A percentile compares a stretch with the other conserved stretches of the same genome.
Evolutionary conservation across 2,888 invertebrate species (phyloP).

Genomic region (Leptinotarsa juncta): DNA sequence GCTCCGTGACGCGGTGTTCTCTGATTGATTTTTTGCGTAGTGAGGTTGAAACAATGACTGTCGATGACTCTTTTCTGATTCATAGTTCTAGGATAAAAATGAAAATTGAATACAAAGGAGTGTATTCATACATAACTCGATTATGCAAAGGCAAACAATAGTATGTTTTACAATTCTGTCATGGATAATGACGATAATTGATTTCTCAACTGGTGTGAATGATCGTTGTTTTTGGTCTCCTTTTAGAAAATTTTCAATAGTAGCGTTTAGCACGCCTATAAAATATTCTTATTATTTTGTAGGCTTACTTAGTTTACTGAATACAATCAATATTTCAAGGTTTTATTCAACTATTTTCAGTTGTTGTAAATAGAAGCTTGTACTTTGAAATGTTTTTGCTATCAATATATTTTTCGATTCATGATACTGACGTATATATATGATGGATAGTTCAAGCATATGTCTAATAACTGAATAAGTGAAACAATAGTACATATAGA

Average conservation of each 20-base stretch:
- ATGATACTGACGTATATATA: too few relatives aligned
- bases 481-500: too few relatives aligned
- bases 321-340: too few relatives aligned
- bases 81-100: constrained; percentile 13
- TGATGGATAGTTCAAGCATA: too few relatives aligned
- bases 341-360: too few relatives aligned
- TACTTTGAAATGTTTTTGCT: too few relatives aligned
- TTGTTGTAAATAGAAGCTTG: too few relatives aligned
- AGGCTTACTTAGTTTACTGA: too few relatives aligned
- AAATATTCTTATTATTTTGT: too few relatives aligned
- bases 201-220: neutral
- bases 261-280: too few relatives aligned
- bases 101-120: constrained; percentile 10
- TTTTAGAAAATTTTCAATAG: neutral
- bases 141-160: constrained; percentile 15
- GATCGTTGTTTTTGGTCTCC: neutral
- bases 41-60: constrained; percentile 6
- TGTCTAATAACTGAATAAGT: too few relatives aligned
- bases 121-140: constrained; percentile 9
- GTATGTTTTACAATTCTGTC: neutral
- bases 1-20: neutral
- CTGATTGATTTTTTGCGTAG: constrained; percentile 1
- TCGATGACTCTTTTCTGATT: constrained; percentile 13
- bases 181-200: neutral
- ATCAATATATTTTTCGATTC: too few relatives aligned